Evolutionary conservation across 2,888 invertebrate species (phyloP).

Genomic region (Drosophila borborema): DNA sequence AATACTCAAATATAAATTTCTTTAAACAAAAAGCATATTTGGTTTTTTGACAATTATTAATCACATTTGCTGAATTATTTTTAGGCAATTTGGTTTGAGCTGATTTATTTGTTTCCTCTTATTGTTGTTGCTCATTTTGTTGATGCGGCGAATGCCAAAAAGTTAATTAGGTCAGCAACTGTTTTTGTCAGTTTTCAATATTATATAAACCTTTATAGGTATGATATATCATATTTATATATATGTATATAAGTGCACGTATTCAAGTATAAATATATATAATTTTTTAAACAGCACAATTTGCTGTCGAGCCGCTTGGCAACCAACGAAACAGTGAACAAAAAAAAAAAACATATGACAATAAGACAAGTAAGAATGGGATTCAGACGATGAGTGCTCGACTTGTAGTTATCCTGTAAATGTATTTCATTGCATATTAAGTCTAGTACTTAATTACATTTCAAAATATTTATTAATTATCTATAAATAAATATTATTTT

Average conservation of each 20-base stretch:
- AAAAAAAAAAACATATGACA: conserved; percentile 12
- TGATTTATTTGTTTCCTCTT: conserved; percentile 30
- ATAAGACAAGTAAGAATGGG: conserved; percentile 6
- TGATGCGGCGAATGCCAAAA: conserved; percentile 55
- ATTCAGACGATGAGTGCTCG: not conserved
- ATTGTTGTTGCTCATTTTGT: conserved; percentile 26
- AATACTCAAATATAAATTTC: not conserved
- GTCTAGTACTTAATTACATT: no score
- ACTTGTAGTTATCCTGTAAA: conserved; percentile 2
- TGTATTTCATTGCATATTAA: not conserved
- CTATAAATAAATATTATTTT: not conserved
- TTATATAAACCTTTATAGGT: conserved; percentile 21
- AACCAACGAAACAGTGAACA: conserved; percentile 41
- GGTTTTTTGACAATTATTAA: conserved; percentile 10
- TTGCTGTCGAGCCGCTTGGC: conserved; percentile 56
- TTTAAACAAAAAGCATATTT: not conserved
- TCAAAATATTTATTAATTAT: not conserved
- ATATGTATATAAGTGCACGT: not conserved
- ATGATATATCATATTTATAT: conserved; percentile 8
- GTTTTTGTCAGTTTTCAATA: conserved; percentile 77
- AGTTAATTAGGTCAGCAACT: conserved; percentile 81
- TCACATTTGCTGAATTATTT: conserved; percentile 53
- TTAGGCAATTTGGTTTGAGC: conserved; percentile 44
- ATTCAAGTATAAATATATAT: not conserved
- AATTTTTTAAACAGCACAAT: conserved; percentile 22